Evolutionary conservation across 1,140 invertebrate genomes (phyloP), one percentile per base, ranked within the genome.

Genomic region (Brachionus rotundiformis): DNA sequence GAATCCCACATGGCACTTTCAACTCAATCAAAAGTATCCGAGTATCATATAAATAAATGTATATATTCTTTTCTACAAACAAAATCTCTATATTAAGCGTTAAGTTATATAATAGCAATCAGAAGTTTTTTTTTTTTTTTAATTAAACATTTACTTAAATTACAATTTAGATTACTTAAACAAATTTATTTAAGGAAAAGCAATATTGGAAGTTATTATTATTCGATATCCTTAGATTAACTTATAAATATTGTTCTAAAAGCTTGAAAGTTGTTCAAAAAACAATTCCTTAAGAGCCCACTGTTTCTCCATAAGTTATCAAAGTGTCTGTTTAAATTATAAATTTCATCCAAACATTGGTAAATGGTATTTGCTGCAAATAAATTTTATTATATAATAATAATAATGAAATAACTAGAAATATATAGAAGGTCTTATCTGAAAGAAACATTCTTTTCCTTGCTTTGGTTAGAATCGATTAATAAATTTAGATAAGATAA

Each of bases 291-390:
- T 19, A 19, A 19, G 31, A 68, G 63, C 63, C 63, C 63, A 68
- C 63, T 68, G 63, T 68, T 68, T 68, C 47, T 54, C 47, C 47
- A 54, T 54, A 16, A 54, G 47, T 54, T 68, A 10, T 36, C 31
- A 33, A 68, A 68, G 63, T 68, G 63, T 68, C 63, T 68, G 63
- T 68, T 68, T 39, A 68, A 36, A 68, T 68, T 68, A 36, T 33
- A 33, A 68, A 68, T 36, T n/a, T 54, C 29, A 36, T 19, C 29
- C 23, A 36, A 36, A 68, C 33, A 36, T 33, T 19, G 63, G 63
- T 7, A 68, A 36, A 68, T 68, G 63, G 36, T 68, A 68, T 39
- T 63, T 68, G 63, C 63, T 68, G 27, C 27, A 68, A 68, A 68
- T 68, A 68, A 68, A 68, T 68, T 68, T 68, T 23, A 16, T 68